Percentiles rank a stretch among this genome's conserved stretches.
Conservation (phyloP, 2,888 invertebrate species). For the Bombyx huttoni region DNA sequence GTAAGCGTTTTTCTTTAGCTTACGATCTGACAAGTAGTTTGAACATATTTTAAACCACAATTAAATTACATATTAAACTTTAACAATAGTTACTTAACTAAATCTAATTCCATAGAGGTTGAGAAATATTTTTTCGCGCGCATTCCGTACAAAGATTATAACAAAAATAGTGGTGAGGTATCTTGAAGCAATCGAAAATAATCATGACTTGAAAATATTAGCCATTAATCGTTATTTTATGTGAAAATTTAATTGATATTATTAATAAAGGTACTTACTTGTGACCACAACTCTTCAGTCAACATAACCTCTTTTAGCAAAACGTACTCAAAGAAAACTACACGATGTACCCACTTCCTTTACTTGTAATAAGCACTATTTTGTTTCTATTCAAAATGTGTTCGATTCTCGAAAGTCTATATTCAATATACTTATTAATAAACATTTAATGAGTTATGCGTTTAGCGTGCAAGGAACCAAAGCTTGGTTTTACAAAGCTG, state of each 20-base stretch:
- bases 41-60: no score
- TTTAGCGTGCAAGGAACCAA: background rate
- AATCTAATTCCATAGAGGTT: no score
- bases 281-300: conserved; percentile 38
- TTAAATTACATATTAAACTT: no score
- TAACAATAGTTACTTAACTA: no score
- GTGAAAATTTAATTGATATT: background rate
- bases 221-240: background rate
- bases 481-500: background rate
- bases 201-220: no score
- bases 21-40: no score
- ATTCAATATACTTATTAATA: background rate
- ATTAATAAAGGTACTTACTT: conserved; percentile 26
- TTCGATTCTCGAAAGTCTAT: background rate
- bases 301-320: conserved; percentile 48
- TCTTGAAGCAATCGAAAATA: no score
- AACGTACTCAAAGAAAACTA: background rate
- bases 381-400: background rate
- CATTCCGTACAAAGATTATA: no score
- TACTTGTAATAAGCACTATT: background rate
- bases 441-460: background rate
- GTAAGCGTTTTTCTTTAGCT: no score
- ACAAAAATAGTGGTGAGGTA: no score
- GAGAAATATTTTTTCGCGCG: no score
- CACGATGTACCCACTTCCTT: background rate